Percentiles rank a stretch among this genome's conserved stretches.
Conservation (phyloP, 2,888 invertebrate genomes). For the Disparrhopalites patrizii region DNA sequence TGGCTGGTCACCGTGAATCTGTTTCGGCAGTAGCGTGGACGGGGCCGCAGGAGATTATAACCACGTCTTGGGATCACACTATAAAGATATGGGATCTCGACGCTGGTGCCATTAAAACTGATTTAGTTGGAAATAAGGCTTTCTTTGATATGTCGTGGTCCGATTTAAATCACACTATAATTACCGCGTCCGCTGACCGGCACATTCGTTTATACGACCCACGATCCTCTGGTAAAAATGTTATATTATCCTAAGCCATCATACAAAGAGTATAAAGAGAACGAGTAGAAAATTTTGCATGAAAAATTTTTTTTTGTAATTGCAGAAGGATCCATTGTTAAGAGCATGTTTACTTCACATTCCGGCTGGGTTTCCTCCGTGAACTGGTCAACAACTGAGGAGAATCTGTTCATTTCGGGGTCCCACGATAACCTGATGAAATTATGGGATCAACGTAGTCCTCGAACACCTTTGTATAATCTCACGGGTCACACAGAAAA, state of each 20-base stretch:
- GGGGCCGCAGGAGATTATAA: constrained; percentile 69
- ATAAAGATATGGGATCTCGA: constrained; percentile 91
- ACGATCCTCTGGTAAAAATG: constrained; percentile 67
- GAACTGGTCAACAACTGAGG: constrained; percentile 77
- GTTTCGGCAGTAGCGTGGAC: constrained; percentile 83
- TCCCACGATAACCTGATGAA: constrained; percentile 88
- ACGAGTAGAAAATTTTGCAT: background rate
- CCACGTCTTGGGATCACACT: constrained; percentile 94
- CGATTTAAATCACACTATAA: constrained; percentile 64
- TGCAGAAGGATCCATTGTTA: constrained; percentile 79
- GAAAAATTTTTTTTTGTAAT: constrained; percentile 41
- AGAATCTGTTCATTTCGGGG: constrained; percentile 84
- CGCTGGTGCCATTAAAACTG: constrained; percentile 73
- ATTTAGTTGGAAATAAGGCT: constrained; percentile 83
- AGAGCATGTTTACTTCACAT: constrained; percentile 82
- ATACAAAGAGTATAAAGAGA: background rate
- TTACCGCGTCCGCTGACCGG: constrained; percentile 87
- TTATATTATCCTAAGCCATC: background rate
- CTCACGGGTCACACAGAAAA: constrained; percentile 90
- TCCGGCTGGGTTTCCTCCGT: constrained; percentile 88
- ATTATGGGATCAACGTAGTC: constrained; percentile 91
- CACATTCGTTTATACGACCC: constrained; percentile 89
- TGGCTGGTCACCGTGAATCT: constrained; percentile 89
- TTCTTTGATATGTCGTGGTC: constrained; percentile 85
- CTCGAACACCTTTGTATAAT: constrained; percentile 87